Conservation (phyloP, 1,140 invertebrate genomes). For the Nephila pilipes region DNA sequence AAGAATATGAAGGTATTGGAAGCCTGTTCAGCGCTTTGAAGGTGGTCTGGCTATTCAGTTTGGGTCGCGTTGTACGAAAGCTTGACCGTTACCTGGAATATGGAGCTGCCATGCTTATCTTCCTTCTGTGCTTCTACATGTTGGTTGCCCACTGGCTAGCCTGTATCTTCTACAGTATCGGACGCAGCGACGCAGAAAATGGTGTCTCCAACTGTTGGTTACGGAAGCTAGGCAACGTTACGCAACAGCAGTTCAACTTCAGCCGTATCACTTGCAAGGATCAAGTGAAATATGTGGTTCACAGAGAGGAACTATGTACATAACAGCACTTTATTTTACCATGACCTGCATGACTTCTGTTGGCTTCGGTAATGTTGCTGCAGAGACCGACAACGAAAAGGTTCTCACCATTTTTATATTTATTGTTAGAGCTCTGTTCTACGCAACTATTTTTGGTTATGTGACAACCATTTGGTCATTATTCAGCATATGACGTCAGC, state of each 20-base stretch:
- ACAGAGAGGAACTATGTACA: slow-evolving; percentile 96
- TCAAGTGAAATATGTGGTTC: slow-evolving; percentile 90
- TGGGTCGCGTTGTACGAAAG: slow-evolving; percentile 98
- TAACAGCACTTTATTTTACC: slow-evolving; percentile 98
- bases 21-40: slow-evolving; percentile 99
- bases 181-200: slow-evolving; percentile 93
- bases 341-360: slow-evolving; percentile 99
- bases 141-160: slow-evolving; percentile 99
- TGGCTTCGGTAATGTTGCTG: slow-evolving; percentile 99
- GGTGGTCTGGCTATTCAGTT: slow-evolving; percentile 96
- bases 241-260: slow-evolving; percentile 84
- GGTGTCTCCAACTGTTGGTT: slow-evolving; percentile 92
- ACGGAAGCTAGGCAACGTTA: slow-evolving; percentile 97
- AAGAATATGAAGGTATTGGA: slow-evolving; percentile 99
- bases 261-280: slow-evolving; percentile 77
- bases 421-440: slow-evolving; percentile 98
- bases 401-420: slow-evolving; percentile 99
- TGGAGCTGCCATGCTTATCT: slow-evolving; percentile 98
- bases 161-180: slow-evolving; percentile 97
- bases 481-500: slow-evolving; percentile 99
- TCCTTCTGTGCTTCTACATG: slow-evolving; percentile 99
- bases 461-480: slow-evolving; percentile 99
- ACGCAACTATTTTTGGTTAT: slow-evolving; percentile 99
- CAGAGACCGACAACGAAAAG: slow-evolving; percentile 99
- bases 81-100: slow-evolving; percentile 99